phyloP scores from a whole-genome alignment of 2,113 vertebrate genomes.

The Salvelinus namaycush region DNA sequence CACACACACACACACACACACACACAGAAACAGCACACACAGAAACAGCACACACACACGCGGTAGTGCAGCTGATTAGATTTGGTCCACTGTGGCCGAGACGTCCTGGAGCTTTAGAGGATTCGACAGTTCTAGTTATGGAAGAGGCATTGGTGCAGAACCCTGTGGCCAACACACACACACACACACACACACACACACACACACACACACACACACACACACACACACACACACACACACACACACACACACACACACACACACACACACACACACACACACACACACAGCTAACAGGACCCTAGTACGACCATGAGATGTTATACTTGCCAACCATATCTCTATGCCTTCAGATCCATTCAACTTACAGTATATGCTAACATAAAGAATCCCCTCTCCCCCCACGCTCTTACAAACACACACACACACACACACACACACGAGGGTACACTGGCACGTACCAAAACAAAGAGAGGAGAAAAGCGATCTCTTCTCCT shows the following conservation, averaged over 20 bases:
- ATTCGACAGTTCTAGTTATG: slow-evolving; percentile 56
- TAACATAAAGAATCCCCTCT: slow-evolving; percentile 7
- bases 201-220: slow-evolving; percentile 28
- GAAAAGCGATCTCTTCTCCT: slow-evolving; percentile 53
- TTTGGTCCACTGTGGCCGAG: slow-evolving; percentile 49
- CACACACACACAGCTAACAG: not conserved
- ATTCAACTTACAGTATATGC: not conserved
- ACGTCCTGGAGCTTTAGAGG: slow-evolving; percentile 49
- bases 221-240: slow-evolving; percentile 10
- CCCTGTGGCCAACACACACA: slow-evolving; percentile 31
- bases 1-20: slow-evolving; percentile 22
- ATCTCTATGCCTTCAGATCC: not conserved
- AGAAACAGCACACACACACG: slow-evolving; percentile 13
- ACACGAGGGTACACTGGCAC: not conserved
- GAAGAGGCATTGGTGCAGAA: slow-evolving; percentile 41
- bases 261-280: not conserved
- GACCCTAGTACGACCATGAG: not conserved
- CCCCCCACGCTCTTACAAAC: slow-evolving; percentile 3
- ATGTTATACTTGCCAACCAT: not conserved
- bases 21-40: slow-evolving; percentile 14
- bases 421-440: not conserved
- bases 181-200: not conserved
- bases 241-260: slow-evolving; percentile 10
- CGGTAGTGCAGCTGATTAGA: slow-evolving; percentile 53
- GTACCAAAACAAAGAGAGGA: slow-evolving; percentile 36